Percentiles rank a stretch among this genome's conserved stretches.
These are phyloP conservation scores for Zygaena filipendulae DNA, from an alignment of 2,888 invertebrate genomes.

Conservation along the genomic window DNA sequence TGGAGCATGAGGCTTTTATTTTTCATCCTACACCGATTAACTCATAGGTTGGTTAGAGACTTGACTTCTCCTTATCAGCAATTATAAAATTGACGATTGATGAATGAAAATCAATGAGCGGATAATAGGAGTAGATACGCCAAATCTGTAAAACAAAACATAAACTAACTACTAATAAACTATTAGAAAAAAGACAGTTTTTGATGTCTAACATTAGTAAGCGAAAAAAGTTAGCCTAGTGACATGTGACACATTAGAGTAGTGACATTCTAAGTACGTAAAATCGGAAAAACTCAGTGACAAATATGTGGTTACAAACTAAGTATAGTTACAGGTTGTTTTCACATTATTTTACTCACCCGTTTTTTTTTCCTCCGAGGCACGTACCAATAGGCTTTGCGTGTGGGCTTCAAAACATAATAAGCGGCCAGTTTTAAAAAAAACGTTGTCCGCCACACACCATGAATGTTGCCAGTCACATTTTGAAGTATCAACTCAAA, in stretches of 20 bases:
- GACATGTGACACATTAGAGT: neutral
- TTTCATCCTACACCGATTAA: constrained; percentile 37
- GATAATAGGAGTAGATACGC: no score
- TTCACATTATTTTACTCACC: constrained; percentile 27
- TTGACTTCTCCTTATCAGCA: constrained; percentile 4
- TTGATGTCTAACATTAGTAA: no score
- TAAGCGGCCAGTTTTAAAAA: constrained; percentile 45
- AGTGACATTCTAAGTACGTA: no score
- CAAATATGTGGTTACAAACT: no score
- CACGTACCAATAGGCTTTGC: constrained; percentile 34
- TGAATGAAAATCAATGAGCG: no score
- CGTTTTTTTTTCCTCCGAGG: constrained; percentile 28
- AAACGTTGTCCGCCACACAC: constrained; percentile 51
- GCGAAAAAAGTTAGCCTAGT: neutral
- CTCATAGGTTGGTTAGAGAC: constrained; percentile 24
- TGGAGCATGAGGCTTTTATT: constrained; percentile 28
- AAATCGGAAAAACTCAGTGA: no score
- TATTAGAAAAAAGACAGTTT: no score
- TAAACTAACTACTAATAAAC: no score
- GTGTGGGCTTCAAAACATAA: constrained; percentile 55
- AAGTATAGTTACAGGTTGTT: no score
- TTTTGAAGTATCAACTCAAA: constrained; percentile 49
- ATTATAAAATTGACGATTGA: no score
- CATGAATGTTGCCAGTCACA: constrained; percentile 45
- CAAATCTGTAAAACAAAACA: no score